Percentiles rank a stretch among this genome's conserved stretches.
phyloP scores from a whole-genome alignment of 2,888 invertebrate genomes.

The Hartigia nigra region DNA sequence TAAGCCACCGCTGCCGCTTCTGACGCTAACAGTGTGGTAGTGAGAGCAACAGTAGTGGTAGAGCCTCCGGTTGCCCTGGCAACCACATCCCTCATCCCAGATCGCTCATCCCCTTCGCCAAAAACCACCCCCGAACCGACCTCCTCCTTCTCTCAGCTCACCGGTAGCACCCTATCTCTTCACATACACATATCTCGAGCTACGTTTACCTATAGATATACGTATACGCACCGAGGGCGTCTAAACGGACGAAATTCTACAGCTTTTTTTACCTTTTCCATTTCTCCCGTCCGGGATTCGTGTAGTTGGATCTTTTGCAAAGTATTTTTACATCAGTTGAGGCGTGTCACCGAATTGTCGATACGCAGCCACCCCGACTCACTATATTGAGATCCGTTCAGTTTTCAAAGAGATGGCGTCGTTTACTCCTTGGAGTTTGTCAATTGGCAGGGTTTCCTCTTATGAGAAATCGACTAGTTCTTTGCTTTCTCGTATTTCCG shows the following conservation, averaged over 20 bases:
- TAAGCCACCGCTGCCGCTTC: conserved; percentile 51
- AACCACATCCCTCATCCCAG: conserved; percentile 54
- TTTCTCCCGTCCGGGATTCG: neutral
- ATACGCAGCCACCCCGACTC: neutral
- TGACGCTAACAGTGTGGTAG: no score
- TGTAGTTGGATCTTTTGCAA: neutral
- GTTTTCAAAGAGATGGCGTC: neutral
- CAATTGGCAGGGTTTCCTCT: neutral
- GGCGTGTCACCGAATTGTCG: neutral
- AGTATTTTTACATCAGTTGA: neutral
- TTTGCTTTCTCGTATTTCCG: neutral
- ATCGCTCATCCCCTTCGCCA: conserved; percentile 24
- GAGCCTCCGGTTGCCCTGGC: conserved; percentile 55
- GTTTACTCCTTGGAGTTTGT: neutral
- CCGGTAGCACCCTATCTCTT: neutral
- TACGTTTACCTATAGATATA: neutral
- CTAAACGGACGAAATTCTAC: neutral
- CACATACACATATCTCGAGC: neutral
- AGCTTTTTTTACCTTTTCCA: neutral
- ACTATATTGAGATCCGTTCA: neutral
- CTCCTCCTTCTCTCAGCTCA: neutral
- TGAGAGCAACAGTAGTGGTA: neutral
- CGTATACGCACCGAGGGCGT: neutral
- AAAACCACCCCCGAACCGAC: conserved; percentile 12
- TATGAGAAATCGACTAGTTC: neutral